Evolutionary conservation across 1,140 invertebrate species (phyloP), one percentile per base, ranked within the genome.

Genomic region (Gonioctena quinquepunctata): DNA sequence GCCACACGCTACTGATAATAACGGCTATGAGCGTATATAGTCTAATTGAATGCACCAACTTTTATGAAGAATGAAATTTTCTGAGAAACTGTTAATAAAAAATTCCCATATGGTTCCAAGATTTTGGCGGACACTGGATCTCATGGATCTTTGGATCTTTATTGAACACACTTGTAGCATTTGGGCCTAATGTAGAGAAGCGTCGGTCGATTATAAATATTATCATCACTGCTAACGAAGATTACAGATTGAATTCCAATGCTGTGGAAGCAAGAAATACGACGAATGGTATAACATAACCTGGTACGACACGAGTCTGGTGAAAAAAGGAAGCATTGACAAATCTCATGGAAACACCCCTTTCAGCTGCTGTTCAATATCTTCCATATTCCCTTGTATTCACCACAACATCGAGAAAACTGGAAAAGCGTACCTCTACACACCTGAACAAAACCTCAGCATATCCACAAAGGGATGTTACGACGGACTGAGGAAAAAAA

Each of bases 181-280:
- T n/a, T n/a, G n/a, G n/a, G n/a, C n/a, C n/a, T n/a, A n/a, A n/a
- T n/a, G n/a, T n/a, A n/a, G n/a, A n/a, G n/a, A n/a, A n/a, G n/a
- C n/a, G n/a, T n/a, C n/a, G n/a, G n/a, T n/a, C n/a, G n/a, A n/a
- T n/a, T n/a, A n/a, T n/a, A n/a, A n/a, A n/a, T n/a, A n/a, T n/a
- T n/a, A n/a, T n/a, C n/a, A n/a, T n/a, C n/a, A n/a, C n/a, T 42
- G n/a, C n/a, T n/a, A n/a, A n/a, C 18, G 6, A 25, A 59, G 61
- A 19, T 65, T 83, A 48, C 81, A 83, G 73, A 78, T 83, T 16
- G 77, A 81, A 70, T 78, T 82, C 28, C 79, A 81, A 57, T 83
- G 82, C 72, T 83, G 81, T 57, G 82, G 82, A 28, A 80, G 77
- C 63, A 77, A 76, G 59, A 81, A 80, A 49, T 83, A 82, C 69